Evolutionary conservation across 2,888 invertebrate genomes (phyloP).

Genomic region (Limnephilus rhombicus): DNA sequence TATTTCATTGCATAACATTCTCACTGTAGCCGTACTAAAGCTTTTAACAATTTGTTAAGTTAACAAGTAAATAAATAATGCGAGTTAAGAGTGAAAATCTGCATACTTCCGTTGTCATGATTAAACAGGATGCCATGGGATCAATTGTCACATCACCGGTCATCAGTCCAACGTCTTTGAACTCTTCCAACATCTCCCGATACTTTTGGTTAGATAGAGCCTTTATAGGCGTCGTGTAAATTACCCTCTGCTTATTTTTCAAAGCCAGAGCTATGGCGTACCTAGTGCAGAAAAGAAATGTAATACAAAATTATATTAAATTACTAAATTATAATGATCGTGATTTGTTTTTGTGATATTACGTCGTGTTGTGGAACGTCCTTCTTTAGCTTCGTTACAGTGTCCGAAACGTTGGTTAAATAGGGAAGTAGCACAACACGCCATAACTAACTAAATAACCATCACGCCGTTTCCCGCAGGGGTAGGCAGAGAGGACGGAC

Average conservation of each 20-base stretch:
- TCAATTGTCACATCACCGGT: constrained; percentile 99
- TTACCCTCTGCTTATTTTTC: constrained; percentile 96
- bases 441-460: too few relatives aligned
- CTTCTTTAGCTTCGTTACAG: too few relatives aligned
- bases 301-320: neutral
- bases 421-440: too few relatives aligned
- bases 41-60: neutral
- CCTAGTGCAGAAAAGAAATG: constrained; percentile 71
- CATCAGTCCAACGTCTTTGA: constrained; percentile 97
- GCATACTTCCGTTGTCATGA: constrained; percentile 98
- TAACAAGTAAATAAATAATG: neutral
- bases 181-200: constrained; percentile 97
- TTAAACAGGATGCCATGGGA: constrained; percentile 97
- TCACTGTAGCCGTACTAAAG: neutral
- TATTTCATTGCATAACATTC: neutral
- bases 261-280: constrained; percentile 97
- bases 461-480: too few relatives aligned
- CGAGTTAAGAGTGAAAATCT: neutral
- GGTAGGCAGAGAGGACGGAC: too few relatives aligned
- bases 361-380: too few relatives aligned
- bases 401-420: too few relatives aligned
- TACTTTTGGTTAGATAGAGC: constrained; percentile 99
- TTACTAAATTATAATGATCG: neutral
- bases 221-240: constrained; percentile 99
- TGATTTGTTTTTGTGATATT: too few relatives aligned